These are phyloP conservation scores for Ctenosaura bakeri DNA, from an alignment of 2,797 vertebrate species.

Conservation along the genomic window DNA sequence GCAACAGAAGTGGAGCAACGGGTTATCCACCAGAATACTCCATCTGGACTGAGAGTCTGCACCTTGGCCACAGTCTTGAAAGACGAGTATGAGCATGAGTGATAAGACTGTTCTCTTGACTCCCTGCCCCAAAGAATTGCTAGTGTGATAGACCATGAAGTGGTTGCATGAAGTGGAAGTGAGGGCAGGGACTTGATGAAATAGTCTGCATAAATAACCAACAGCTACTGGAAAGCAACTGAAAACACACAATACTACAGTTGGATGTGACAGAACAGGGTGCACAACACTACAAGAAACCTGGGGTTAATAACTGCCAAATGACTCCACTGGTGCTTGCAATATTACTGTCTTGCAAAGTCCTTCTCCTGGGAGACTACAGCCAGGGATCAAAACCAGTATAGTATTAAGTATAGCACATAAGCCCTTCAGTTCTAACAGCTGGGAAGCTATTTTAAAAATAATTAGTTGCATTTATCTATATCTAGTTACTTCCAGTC, in stretches of 20 bases:
- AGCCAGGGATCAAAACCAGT: not conserved
- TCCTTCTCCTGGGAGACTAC: not conserved
- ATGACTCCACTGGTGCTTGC: not conserved
- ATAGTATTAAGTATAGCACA: not conserved
- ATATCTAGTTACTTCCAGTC: too few relatives aligned
- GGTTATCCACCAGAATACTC: not conserved
- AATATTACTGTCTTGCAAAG: not conserved
- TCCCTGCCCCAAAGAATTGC: not conserved
- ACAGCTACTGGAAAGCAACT: not conserved
- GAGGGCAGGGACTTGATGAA: not conserved
- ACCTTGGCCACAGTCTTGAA: not conserved
- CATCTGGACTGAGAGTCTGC: not conserved
- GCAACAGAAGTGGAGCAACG: not conserved
- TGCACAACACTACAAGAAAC: not conserved
- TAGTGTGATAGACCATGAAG: not conserved
- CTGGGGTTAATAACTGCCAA: constrained; percentile 9
- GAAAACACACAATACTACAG: not conserved
- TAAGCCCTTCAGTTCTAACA: not conserved
- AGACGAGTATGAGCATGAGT: not conserved
- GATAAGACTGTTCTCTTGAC: not conserved
- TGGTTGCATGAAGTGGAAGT: not conserved
- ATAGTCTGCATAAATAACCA: not conserved
- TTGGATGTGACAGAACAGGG: too few relatives aligned
- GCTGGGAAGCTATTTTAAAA: not conserved
- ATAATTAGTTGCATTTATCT: not conserved